Percentiles rank a stretch among this genome's conserved stretches.
Evolutionary conservation across 2,113 vertebrate genomes (phyloP).

Genomic region (Ceyx cyanopectus): DNA sequence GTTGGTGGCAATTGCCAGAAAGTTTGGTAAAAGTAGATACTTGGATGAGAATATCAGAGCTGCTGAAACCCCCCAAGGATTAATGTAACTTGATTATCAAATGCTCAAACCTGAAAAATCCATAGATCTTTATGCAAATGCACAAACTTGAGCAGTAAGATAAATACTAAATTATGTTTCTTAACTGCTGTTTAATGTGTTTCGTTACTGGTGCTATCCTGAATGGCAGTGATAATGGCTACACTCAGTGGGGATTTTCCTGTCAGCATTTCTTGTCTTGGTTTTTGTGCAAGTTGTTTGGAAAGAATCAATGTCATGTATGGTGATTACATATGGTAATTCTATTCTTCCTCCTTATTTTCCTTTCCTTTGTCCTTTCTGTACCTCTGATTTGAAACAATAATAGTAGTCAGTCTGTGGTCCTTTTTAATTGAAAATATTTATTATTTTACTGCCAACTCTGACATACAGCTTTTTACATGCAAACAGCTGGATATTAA

Average conservation of each 20-base stretch:
- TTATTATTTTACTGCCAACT: not conserved
- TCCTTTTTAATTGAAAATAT: not conserved
- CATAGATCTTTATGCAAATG: not conserved
- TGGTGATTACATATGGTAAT: not conserved
- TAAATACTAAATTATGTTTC: not conserved
- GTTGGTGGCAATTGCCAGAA: not conserved
- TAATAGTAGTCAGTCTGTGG: not conserved
- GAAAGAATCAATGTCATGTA: not conserved
- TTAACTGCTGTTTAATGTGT: not conserved
- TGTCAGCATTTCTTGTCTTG: not conserved
- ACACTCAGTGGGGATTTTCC: not conserved
- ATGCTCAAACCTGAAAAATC: not conserved
- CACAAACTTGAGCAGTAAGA: not conserved
- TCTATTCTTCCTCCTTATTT: not conserved
- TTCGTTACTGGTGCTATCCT: not conserved
- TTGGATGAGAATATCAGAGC: not conserved
- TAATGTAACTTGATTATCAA: not conserved
- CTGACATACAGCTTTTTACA: not conserved
- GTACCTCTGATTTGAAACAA: not conserved
- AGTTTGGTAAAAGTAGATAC: not conserved
- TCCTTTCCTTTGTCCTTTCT: not conserved
- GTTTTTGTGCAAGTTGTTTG: not conserved
- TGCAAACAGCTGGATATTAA: not conserved
- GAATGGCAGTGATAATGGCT: not conserved
- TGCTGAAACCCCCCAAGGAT: not conserved